These are phyloP conservation scores for Aporophyla nigra DNA, from an alignment of 2,888 invertebrate genomes.

Conservation along the genomic window DNA sequence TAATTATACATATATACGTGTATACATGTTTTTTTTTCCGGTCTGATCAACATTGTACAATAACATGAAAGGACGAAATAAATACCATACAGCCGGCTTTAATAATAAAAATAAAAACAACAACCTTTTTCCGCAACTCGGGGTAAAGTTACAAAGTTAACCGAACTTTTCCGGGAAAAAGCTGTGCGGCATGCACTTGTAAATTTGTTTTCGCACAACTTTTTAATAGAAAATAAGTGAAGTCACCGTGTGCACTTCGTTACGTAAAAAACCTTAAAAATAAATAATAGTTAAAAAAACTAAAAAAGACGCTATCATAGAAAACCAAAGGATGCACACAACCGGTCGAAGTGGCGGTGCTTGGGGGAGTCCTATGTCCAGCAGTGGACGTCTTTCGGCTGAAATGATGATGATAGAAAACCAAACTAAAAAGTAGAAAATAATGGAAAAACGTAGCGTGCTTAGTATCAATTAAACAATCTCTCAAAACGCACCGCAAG, in stretches of 20 bases:
- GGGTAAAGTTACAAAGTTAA: constrained; percentile 49
- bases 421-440: no score
- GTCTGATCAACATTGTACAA: not conserved
- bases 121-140: constrained; percentile 25
- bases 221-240: constrained; percentile 57
- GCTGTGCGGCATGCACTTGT: constrained; percentile 45
- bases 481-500: no score
- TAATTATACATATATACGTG: constrained; percentile 14
- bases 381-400: no score
- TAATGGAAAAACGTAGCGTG: no score
- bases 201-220: constrained; percentile 51
- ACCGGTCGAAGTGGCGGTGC: no score
- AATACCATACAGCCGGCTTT: not conserved
- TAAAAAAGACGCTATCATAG: no score
- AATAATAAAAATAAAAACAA: constrained; percentile 36
- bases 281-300: no score
- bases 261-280: not conserved
- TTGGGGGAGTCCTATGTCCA: no score
- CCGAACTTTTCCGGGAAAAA: constrained; percentile 43
- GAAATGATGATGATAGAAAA: no score
- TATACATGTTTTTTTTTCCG: not conserved
- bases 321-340: no score
- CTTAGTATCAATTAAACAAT: no score
- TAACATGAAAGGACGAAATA: not conserved
- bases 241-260: constrained; percentile 22